A percentile compares a stretch with the other conserved stretches of the same genome.
phyloP scores from a whole-genome alignment of 2,113 vertebrate genomes.

The Gorsachius goisagi region DNA sequence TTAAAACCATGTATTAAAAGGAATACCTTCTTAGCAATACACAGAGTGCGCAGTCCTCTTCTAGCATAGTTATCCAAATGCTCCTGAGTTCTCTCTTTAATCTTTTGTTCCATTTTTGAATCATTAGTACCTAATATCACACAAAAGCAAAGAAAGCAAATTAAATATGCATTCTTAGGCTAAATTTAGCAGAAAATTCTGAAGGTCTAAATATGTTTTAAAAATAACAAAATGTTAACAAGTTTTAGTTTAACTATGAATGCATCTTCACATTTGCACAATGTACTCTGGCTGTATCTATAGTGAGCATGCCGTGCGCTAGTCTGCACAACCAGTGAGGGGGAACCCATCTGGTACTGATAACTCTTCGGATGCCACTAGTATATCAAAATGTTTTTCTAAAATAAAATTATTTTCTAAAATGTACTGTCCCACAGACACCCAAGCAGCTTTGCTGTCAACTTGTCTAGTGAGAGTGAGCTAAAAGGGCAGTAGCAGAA shows the following conservation, averaged over 20 bases:
- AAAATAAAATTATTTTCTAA: neutral
- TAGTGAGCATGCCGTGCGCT: fast-evolving
- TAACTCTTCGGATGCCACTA: neutral
- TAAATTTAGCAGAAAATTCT: neutral
- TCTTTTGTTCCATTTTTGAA: conserved; percentile 48
- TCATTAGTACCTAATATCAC: conserved; percentile 30
- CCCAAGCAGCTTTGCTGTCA: neutral
- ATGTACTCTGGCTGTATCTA: neutral
- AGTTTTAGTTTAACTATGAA: neutral
- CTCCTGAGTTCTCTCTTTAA: conserved; percentile 81
- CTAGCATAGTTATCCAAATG: conserved; percentile 89
- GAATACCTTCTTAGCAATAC: conserved; percentile 89
- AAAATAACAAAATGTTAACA: neutral
- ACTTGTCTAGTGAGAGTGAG: neutral
- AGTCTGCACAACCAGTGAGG: neutral
- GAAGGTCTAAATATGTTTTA: neutral
- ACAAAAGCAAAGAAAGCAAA: neutral
- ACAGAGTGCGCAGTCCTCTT: conserved; percentile 90
- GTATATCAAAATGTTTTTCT: neutral
- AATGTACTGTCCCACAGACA: neutral
- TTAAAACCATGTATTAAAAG: neutral
- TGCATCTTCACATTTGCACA: neutral
- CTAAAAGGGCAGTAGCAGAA: neutral
- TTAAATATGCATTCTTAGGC: neutral
- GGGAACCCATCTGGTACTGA: neutral